Evolutionary conservation across 2,888 invertebrate species (phyloP).

Genomic region (Melieria crassipennis): DNA sequence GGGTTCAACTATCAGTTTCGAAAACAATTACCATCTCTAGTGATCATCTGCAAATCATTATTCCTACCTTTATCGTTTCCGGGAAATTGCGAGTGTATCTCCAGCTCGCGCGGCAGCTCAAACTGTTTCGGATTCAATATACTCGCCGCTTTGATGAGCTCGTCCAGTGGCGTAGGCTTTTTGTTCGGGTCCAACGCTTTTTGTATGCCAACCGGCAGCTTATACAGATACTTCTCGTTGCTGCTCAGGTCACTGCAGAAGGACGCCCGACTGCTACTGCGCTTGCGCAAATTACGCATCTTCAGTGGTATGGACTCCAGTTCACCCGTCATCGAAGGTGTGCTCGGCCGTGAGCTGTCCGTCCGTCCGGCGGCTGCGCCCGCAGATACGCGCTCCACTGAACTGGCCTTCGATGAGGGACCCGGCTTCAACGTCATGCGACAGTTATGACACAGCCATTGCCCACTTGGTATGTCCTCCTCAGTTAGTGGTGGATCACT

Average conservation of each 20-base stretch:
- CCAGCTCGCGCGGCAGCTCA: slow-evolving; percentile 84
- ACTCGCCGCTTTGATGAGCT: slow-evolving; percentile 83
- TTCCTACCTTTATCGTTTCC: slow-evolving; percentile 79
- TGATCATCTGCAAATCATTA: neutral
- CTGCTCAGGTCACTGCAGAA: slow-evolving; percentile 58
- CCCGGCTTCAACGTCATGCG: slow-evolving; percentile 62
- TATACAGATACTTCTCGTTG: slow-evolving; percentile 57
- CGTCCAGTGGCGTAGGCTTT: slow-evolving; percentile 75
- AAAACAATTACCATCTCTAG: neutral
- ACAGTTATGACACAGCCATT: slow-evolving; percentile 93
- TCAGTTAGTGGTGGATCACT: slow-evolving; percentile 94
- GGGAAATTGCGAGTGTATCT: slow-evolving; percentile 80
- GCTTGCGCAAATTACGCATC: slow-evolving; percentile 64
- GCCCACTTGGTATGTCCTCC: slow-evolving; percentile 87
- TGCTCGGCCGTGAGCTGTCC: slow-evolving; percentile 61
- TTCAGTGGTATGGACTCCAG: slow-evolving; percentile 63
- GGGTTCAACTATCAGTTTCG: slow-evolving; percentile 49
- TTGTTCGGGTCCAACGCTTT: slow-evolving; percentile 62
- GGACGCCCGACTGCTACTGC: slow-evolving; percentile 59
- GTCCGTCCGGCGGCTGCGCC: slow-evolving; percentile 28
- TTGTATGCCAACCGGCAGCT: slow-evolving; percentile 58
- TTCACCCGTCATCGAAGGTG: slow-evolving; percentile 52
- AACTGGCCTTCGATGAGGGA: slow-evolving; percentile 66
- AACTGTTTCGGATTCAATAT: slow-evolving; percentile 91
- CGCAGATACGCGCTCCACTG: slow-evolving; percentile 61